Base-by-base conservation (phyloP, 2,888 invertebrate species). In the Empis livida region DNA sequence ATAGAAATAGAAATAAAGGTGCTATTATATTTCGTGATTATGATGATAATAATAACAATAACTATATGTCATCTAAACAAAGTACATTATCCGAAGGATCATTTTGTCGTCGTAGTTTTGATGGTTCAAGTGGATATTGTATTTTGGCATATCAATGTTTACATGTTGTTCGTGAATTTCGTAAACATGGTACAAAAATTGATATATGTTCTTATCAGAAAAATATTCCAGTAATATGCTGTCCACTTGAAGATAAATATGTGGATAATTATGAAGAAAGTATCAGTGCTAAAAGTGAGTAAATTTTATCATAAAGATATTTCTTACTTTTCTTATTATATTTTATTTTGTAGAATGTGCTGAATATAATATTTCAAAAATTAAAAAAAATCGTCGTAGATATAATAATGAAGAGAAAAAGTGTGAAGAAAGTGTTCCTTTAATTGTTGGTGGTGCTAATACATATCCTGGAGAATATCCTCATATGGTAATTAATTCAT, bases 381-480 rank as follows among this genome's bases (percentile, higher is more conserved):
- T 64, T 20, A 56, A 55, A 30, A 52, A 51, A 6, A 27, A 41
- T 14, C 23, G 2, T 23, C n/a, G 9, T 1, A 14, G 9, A 23
- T 27, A 37, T 27, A 41, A 39, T n/a, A 16, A 32, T 32, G n/a
- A 27, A 3, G 15, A 44, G 1, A 64, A 61, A 44, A 56, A 56
- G 14, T 67, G 67, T 45, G 60, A 61, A 8, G 46, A 59, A 16
- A 71, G 73, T 48, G 61, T 73, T 16, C 71, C 73, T 0, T 57
- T 76, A 50, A 75, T 77, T 47, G 74, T 76, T 40, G 77, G 76
- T 4, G 77, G 77, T 5, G 62, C 64, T 43, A 64, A 67, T 13
- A 73, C 76, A 0, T 56, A 61, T 17, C 59, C 64, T 23, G 72
- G 69, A 37, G 74, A 76, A 57, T 77, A 74, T 59, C 77, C 77